Percentiles rank a stretch among this genome's conserved stretches.
These are phyloP conservation scores for Tetrax tetrax DNA, from an alignment of 2,113 vertebrate species.

Conservation along the genomic window DNA sequence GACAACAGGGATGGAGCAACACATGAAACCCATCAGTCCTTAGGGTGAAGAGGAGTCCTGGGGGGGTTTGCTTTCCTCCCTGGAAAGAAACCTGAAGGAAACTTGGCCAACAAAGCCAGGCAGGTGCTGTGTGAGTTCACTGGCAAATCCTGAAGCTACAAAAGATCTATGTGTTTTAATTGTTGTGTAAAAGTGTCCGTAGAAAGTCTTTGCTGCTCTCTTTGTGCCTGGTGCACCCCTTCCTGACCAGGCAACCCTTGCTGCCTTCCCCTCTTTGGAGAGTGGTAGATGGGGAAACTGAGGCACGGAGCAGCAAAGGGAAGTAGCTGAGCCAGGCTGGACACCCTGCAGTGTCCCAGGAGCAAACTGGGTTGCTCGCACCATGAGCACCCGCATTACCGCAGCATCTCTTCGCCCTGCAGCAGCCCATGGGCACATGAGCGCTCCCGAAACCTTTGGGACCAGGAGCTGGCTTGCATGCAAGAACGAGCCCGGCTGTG, in stretches of 20 bases:
- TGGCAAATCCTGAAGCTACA: not conserved
- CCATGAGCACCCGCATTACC: rapidly evolving
- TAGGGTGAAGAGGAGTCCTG: not conserved
- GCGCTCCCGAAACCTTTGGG: not conserved
- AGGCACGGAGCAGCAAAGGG: not conserved
- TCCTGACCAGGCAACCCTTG: rapidly evolving
- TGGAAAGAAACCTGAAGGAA: not conserved
- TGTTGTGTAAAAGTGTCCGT: not conserved
- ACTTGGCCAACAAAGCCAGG: not conserved
- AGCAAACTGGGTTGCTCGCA: rapidly evolving
- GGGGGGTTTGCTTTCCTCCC: not conserved
- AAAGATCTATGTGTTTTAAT: not conserved
- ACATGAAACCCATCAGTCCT: not conserved
- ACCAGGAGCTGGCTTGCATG: not conserved
- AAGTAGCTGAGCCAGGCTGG: not conserved
- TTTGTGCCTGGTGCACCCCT: too few species aligned
- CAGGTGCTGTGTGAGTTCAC: not conserved
- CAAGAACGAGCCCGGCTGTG: not conserved
- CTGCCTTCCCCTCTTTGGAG: not conserved
- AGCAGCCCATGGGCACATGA: rapidly evolving
- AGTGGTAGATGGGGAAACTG: not conserved
- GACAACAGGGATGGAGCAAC: not conserved
- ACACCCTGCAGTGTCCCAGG: not conserved
- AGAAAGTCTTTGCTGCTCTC: not conserved
- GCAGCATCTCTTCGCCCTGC: not conserved